Evolutionary conservation across 2,113 vertebrate genomes (phyloP).

Genomic region (Corydoras sp.): DNA sequence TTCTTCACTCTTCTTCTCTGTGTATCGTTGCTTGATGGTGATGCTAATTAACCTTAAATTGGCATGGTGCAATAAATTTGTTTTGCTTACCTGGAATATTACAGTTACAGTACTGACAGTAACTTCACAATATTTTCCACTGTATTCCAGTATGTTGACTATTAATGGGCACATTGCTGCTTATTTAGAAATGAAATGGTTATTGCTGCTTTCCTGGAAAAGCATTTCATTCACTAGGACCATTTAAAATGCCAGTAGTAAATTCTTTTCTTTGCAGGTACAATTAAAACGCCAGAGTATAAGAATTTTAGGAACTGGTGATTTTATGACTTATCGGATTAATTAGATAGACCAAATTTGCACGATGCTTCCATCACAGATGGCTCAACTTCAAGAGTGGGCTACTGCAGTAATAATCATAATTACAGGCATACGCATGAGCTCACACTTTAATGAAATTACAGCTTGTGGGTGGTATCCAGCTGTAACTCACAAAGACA

Average conservation of each 20-base stretch:
- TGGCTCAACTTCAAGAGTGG: slow-evolving; percentile 14
- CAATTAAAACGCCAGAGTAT: too few species aligned
- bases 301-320: background rate
- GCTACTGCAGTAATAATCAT: slow-evolving; percentile 16
- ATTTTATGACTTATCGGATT: slow-evolving; percentile 7
- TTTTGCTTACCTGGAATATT: too few species aligned
- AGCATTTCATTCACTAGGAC: background rate
- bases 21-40: too few species aligned
- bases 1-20: too few species aligned
- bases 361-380: background rate
- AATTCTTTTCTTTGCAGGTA: too few species aligned
- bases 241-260: too few species aligned
- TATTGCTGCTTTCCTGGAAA: background rate
- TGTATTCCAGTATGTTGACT: too few species aligned
- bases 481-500: background rate
- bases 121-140: too few species aligned
- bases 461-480: background rate
- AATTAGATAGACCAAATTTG: slow-evolving; percentile 13
- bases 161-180: background rate
- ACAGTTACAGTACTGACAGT: too few species aligned
- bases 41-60: too few species aligned
- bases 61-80: too few species aligned
- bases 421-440: slow-evolving; percentile 15
- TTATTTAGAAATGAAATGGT: background rate
- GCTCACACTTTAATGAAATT: slow-evolving; percentile 27